A percentile compares a stretch with the other conserved stretches of the same genome.
These are phyloP conservation scores for Tyrannus savana DNA, from an alignment of 2,113 vertebrate species.

Conservation along the genomic window DNA sequence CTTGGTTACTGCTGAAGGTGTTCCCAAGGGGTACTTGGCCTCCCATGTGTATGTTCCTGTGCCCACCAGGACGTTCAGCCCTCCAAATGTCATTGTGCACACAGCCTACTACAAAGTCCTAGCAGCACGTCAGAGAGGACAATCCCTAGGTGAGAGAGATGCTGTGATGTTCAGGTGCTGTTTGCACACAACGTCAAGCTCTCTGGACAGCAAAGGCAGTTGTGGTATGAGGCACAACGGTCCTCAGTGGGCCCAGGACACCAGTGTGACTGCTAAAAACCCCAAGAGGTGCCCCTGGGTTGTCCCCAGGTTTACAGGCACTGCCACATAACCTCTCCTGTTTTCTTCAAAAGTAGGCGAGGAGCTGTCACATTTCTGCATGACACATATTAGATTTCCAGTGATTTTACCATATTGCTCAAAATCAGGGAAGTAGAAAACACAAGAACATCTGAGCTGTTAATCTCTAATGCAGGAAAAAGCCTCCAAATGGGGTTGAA, in stretches of 20 bases:
- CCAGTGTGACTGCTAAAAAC: rapidly evolving
- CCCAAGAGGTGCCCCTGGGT: neutral
- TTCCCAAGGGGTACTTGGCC: neutral
- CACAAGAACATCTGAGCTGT: neutral
- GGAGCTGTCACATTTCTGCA: neutral
- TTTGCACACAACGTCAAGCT: neutral
- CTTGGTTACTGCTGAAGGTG: neutral
- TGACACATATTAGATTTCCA: neutral
- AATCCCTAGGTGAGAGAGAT: neutral
- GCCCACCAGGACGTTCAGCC: neutral
- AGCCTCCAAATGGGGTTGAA: neutral
- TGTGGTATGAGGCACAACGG: rapidly evolving
- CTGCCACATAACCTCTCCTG: neutral
- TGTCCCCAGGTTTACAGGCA: neutral
- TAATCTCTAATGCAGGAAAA: neutral
- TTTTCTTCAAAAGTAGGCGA: neutral
- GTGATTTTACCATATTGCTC: neutral
- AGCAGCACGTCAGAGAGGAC: neutral
- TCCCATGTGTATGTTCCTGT: rapidly evolving
- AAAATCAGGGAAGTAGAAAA: neutral
- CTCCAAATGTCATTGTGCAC: neutral
- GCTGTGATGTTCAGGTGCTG: neutral
- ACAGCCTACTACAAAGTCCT: neutral
- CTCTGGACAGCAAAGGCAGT: neutral
- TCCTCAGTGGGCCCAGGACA: neutral